phyloP scores from a whole-genome alignment of 2,888 invertebrate genomes.

The Lithodes maja region DNA sequence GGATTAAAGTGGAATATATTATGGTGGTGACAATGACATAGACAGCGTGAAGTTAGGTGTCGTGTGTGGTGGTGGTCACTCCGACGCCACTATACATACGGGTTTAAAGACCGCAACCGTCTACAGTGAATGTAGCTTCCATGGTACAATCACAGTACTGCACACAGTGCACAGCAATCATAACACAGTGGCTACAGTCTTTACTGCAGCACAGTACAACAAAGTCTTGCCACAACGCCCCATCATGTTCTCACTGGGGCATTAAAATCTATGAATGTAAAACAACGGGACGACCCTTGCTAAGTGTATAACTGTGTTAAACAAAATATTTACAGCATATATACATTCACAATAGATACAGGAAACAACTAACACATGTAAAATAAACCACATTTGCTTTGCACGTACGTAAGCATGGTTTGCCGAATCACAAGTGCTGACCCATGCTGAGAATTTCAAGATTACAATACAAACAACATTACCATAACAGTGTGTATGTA shows the following conservation, averaged over 20 bases:
- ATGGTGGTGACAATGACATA: too few relatives aligned
- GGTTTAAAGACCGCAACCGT: too few relatives aligned
- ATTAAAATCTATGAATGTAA: neutral
- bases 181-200: too few relatives aligned
- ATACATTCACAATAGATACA: constrained; percentile 3
- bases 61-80: too few relatives aligned
- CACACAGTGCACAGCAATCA: too few relatives aligned
- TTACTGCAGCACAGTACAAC: too few relatives aligned
- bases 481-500: neutral
- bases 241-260: neutral
- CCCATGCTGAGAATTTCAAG: neutral
- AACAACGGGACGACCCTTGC: neutral
- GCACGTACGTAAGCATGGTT: neutral
- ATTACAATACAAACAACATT: neutral
- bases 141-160: too few relatives aligned
- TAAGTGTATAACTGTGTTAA: neutral
- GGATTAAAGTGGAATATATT: too few relatives aligned
- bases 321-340: constrained; percentile 15
- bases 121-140: too few relatives aligned
- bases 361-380: neutral
- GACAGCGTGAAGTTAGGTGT: too few relatives aligned
- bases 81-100: too few relatives aligned
- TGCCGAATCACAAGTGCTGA: neutral
- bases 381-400: neutral
- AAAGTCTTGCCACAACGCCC: too few relatives aligned